Base-by-base conservation (phyloP, 2,888 invertebrate genomes). In the Trichacis sp. region DNA sequence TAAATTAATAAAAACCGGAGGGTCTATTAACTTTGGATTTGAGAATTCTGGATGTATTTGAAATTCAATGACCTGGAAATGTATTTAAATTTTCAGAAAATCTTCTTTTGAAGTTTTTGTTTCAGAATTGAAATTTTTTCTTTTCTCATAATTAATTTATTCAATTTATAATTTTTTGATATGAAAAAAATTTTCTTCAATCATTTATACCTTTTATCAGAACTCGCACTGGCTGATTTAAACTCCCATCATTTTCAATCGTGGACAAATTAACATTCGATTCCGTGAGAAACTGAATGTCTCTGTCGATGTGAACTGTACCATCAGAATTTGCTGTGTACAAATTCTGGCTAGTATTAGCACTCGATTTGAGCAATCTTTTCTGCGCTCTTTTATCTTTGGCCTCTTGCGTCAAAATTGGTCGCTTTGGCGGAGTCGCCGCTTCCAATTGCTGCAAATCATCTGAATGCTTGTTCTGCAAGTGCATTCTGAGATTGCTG, bases 401-500 rank as follows among this genome's bases (percentile, higher is more conserved):
- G 14, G 72, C 77, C 47, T 82, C 83, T 59, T 77, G 80, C 0
- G 79, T 71, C 1, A 82, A 46, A 1, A 75, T 54, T 18, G 79
- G 81, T 15, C 77, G 78, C 8, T 77, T 73, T 0, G 84, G 83
- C 0, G 84, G 82, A 56, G 76, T 78, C 1, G 74, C 67, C 1
- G 81, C 68, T 61, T 85, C 85, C 6, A 85, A 59, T 38, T 85
- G 83, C 29, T 76, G 59, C 18, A 85, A 70, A 55, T 85, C 84
- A 46, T 79, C 80, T 0, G 77, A 71, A 69, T 87, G 87, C 63
- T 86, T 86, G 58, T 86, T 86, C 73, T 86, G 86, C 15, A 87
- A 76, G 58, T 87, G 87, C 85, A 86, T 86, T 1, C 70, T 57
- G 12, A 87, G 74, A 73, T 87, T 87, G 61, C 86, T 86, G 0